Evolutionary conservation across 2,113 vertebrate species (phyloP), one percentile per base, ranked within the genome.

Genomic region (Pagrus major): DNA sequence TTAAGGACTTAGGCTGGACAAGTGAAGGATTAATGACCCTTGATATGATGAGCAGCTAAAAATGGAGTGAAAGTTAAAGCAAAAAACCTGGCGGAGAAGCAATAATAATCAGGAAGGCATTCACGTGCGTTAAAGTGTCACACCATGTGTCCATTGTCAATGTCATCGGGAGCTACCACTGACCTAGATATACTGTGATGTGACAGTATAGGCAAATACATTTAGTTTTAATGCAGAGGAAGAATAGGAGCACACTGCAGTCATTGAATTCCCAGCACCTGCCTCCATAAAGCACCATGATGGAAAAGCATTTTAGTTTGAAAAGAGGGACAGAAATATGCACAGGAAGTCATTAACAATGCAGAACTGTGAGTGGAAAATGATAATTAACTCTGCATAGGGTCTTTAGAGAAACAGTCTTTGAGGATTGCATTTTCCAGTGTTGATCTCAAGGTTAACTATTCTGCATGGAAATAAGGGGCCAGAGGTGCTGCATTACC

Each of bases 371-470:
- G 47, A 83, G 80, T 54, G 76, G 73, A 47, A 77, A 79, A 81
- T 21, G 52, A 83, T 87, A 90, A 90, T 91, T 85, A 89, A 81
- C 81, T 83, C 52, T 60, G 52, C 72, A 86, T 60, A 42, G 66
- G 72, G 80, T 87, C 68, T 86, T 87, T 68, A 58, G 65, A 79
- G 76, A 75, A 61, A 82, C 80, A 55, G 44, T 64, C 84, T 91
- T 89, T 83, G 81, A 90, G 76, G 63, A 89, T 65, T 83, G 80
- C 63, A 70, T 85, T 87, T 91, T 79, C 69, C 71, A 88, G 56
- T 16, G 60, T 60, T 86, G 74, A 90, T 77, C 82, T 87, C 59
- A 69, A 83, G 83, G 85, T 90, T 89, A 90, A 91, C 66, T 85
- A 87, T 70, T 87, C 75, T 78, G 80, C 51, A 86, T 88, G 68